Percentiles rank a stretch among this genome's conserved stretches.
Evolutionary conservation across 2,797 vertebrate genomes (phyloP).

Genomic region (Melanotaenia nigrans): DNA sequence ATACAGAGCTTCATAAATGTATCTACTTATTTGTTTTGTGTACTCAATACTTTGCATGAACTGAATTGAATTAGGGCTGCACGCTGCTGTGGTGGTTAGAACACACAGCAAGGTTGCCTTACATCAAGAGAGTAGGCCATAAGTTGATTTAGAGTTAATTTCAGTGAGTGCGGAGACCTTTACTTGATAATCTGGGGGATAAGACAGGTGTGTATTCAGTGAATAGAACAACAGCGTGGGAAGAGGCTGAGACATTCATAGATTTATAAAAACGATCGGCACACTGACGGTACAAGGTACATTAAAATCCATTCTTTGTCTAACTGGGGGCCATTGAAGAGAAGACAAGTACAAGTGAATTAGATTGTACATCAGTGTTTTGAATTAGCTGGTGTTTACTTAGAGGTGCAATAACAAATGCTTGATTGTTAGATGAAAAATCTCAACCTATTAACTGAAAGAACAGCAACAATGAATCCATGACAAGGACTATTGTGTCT

Average conservation of each 20-base stretch:
- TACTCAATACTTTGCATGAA: too few relatives aligned
- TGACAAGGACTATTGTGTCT: neutral
- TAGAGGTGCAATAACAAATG: neutral
- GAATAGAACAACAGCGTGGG: conserved; percentile 10
- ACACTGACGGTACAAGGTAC: neutral
- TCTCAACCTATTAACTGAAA: neutral
- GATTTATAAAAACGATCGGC: conserved; percentile 5
- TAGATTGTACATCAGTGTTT: neutral
- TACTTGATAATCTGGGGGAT: neutral
- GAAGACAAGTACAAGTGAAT: conserved; percentile 2
- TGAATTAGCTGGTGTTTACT: neutral
- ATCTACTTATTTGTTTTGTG: neutral
- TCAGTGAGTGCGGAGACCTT: neutral
- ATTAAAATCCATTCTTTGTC: conserved; percentile 8
- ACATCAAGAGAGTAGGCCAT: too few relatives aligned
- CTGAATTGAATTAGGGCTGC: too few relatives aligned
- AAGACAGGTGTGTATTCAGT: neutral
- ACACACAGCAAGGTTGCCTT: too few relatives aligned
- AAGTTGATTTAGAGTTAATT: neutral
- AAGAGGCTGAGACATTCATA: conserved; percentile 11
- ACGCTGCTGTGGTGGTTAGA: too few relatives aligned
- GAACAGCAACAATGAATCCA: neutral
- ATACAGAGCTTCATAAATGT: neutral
- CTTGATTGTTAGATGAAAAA: neutral
- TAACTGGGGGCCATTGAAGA: conserved; percentile 4